A percentile compares a stretch with the other conserved stretches of the same genome.
Evolutionary conservation across 2,888 invertebrate genomes (phyloP).

Genomic region (Nymphalis c-album): DNA sequence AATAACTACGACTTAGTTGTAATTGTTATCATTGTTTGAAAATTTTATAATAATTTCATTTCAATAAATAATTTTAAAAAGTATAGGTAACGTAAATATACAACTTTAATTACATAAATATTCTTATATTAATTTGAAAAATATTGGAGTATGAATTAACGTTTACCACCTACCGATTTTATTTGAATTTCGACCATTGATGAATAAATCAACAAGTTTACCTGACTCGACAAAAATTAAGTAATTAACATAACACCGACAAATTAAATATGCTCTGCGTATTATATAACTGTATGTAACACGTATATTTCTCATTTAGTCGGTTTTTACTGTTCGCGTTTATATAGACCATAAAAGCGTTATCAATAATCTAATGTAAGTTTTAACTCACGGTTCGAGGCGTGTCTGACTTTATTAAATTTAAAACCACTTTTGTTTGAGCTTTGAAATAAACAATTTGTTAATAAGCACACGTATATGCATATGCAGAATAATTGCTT

Average conservation of each 20-base stretch:
- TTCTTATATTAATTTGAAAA: too few relatives aligned
- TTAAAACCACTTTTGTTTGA: conserved; percentile 36
- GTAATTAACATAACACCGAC: conserved; percentile 64
- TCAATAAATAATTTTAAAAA: too few relatives aligned
- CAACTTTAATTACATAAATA: too few relatives aligned
- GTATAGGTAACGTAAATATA: too few relatives aligned
- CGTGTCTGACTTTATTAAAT: conserved; percentile 38
- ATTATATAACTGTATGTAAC: conserved; percentile 10
- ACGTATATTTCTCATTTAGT: conserved; percentile 43
- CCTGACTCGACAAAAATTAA: conserved; percentile 69
- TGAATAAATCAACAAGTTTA: conserved; percentile 64
- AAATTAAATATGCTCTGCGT: conserved; percentile 48
- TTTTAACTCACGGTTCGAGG: conserved; percentile 28
- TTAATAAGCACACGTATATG: too few relatives aligned
- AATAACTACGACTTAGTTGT: too few relatives aligned
- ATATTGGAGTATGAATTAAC: too few relatives aligned
- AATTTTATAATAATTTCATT: too few relatives aligned
- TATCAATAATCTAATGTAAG: conserved; percentile 50
- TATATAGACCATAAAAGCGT: conserved; percentile 53
- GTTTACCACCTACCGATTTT: too few relatives aligned
- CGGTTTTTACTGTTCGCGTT: conserved; percentile 52
- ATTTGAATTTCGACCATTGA: conserved; percentile 17
- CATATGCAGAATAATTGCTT: too few relatives aligned
- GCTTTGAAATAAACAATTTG: not conserved
- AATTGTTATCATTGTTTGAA: too few relatives aligned